Percentiles rank a stretch among this genome's conserved stretches.
Conservation (phyloP, 2,113 vertebrate genomes). For the Lutjanus erythropterus region DNA sequence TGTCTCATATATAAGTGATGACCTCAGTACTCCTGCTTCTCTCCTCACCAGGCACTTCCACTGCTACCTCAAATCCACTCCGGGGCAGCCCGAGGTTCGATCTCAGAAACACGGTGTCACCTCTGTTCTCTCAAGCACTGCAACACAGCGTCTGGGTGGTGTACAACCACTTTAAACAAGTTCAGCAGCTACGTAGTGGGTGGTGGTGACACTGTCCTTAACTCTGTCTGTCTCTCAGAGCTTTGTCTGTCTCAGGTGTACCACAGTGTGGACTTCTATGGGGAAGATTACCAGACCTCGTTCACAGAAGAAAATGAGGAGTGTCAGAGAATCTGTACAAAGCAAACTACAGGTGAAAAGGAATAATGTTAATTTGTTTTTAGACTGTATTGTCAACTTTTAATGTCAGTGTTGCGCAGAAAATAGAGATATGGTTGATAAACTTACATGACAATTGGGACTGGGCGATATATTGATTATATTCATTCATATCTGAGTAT, state of each 20-base stretch:
- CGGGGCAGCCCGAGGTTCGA: background rate
- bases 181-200: background rate
- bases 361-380: background rate
- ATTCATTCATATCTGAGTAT: too few species aligned
- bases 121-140: constrained; percentile 60
- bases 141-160: background rate
- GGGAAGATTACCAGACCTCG: constrained; percentile 39
- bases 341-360: background rate
- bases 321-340: constrained; percentile 64
- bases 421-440: background rate
- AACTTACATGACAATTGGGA: too few species aligned
- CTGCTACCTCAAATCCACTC: constrained; percentile 51
- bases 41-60: background rate
- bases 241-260: constrained; percentile 32
- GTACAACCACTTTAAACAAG: background rate
- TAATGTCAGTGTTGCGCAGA: background rate
- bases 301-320: constrained; percentile 31
- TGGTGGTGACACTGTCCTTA: background rate
- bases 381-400: background rate
- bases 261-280: constrained; percentile 46
- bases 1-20: background rate
- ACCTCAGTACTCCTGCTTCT: background rate
- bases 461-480: too few species aligned
- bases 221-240: background rate
- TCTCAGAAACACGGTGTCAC: constrained; percentile 10